phyloP scores from a whole-genome alignment of 2,888 invertebrate genomes.

The Hyalella azteca region DNA sequence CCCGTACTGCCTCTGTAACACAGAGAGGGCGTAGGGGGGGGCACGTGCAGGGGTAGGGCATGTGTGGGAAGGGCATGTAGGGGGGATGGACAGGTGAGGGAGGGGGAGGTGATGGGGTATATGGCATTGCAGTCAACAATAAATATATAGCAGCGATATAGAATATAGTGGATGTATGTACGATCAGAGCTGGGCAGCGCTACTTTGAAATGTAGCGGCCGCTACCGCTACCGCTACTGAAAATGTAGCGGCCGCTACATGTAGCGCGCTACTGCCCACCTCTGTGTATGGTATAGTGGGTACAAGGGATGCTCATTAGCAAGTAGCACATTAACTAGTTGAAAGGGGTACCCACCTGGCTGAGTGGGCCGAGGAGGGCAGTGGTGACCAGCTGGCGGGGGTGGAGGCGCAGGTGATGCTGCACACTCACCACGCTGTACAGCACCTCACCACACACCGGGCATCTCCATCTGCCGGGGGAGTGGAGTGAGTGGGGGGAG shows the following conservation, averaged over 20 bases:
- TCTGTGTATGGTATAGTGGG: no score
- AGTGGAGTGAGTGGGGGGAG: not conserved
- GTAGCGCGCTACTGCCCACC: no score
- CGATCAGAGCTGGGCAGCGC: no score
- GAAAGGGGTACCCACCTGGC: not conserved
- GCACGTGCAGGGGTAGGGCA: not conserved
- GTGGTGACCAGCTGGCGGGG: constrained; percentile 38
- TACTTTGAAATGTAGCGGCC: no score
- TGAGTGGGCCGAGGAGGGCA: constrained; percentile 29
- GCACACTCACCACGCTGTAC: constrained; percentile 40
- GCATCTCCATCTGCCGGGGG: constrained; percentile 43
- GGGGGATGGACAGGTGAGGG: no score
- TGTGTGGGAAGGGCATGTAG: not conserved
- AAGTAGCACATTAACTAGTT: not conserved
- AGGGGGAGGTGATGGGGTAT: no score
- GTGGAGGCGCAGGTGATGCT: constrained; percentile 46
- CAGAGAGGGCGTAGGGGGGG: not conserved
- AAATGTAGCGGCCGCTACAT: no score
- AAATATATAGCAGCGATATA: no score
- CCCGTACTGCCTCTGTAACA: constrained; percentile 5
- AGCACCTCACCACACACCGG: constrained; percentile 46
- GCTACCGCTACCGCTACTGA: no score
- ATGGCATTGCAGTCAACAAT: no score
- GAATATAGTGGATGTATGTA: no score
- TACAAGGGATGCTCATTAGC: no score